Conservation (phyloP, 1,140 invertebrate species). For the Agrilus planipennis region DNA sequence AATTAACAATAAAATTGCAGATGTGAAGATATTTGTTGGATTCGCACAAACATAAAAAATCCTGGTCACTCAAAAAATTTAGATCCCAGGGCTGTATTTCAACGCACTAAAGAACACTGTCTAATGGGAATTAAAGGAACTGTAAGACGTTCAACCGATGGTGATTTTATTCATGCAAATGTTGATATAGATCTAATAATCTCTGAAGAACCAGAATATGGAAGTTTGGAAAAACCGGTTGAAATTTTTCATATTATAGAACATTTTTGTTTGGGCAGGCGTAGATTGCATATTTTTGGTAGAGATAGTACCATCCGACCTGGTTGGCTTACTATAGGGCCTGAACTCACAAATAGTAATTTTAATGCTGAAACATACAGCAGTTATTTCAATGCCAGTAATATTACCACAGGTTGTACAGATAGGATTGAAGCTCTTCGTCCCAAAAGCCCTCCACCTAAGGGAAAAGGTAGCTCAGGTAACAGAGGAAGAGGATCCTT, state of each 20-base stretch:
- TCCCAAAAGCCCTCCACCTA: constrained; percentile 92
- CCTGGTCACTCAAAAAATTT: constrained; percentile 86
- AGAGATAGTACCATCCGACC: constrained; percentile 89
- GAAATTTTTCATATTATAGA: constrained; percentile 99
- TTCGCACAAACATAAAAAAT: constrained; percentile 91
- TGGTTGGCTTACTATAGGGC: constrained; percentile 92
- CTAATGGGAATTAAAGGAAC: constrained; percentile 99
- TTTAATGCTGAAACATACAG: constrained; percentile 85
- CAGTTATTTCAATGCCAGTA: constrained; percentile 65
- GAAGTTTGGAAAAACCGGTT: constrained; percentile 89
- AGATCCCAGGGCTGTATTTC: constrained; percentile 84
- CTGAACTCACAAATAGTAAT: constrained; percentile 90
- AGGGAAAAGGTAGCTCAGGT: constrained; percentile 45
- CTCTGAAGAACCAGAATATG: constrained; percentile 91
- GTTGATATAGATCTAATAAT: constrained; percentile 98
- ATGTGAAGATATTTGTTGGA: constrained; percentile 99
- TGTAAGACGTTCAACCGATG: constrained; percentile 87
- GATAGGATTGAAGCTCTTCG: constrained; percentile 89
- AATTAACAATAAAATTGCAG: constrained; percentile 12
- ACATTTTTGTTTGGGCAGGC: constrained; percentile 90
- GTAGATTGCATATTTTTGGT: constrained; percentile 87
- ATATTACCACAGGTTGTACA: constrained; percentile 82
- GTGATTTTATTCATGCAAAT: constrained; percentile 97
- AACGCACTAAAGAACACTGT: constrained; percentile 94
- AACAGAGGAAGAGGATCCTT: constrained; percentile 45